phyloP scores from a whole-genome alignment of 2,797 vertebrate genomes.

The Epinephelus malabaricus region DNA sequence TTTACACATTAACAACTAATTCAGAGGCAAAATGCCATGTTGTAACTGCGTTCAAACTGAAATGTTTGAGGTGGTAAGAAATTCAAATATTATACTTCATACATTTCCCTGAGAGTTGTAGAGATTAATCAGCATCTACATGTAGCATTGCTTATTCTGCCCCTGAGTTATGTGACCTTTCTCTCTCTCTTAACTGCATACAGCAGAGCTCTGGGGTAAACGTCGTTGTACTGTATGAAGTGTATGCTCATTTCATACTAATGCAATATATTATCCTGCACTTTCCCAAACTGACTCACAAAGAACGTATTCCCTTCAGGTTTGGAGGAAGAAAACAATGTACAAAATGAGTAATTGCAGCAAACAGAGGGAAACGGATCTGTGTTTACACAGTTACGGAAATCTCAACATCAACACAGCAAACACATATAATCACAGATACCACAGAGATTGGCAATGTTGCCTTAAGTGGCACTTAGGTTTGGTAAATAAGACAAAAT shows the following conservation, averaged over 20 bases:
- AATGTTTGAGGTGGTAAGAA: constrained; percentile 54
- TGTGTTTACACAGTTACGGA: constrained; percentile 56
- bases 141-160: constrained; percentile 48
- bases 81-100: constrained; percentile 53
- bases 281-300: constrained; percentile 66
- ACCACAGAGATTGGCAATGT: constrained; percentile 22
- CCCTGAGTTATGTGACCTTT: constrained; percentile 69
- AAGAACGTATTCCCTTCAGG: constrained; percentile 64
- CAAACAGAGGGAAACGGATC: constrained; percentile 57
- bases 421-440: constrained; percentile 59
- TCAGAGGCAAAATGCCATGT: constrained; percentile 55
- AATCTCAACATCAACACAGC: constrained; percentile 40
- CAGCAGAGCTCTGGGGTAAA: constrained; percentile 56
- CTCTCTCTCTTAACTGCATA: constrained; percentile 54
- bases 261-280: constrained; percentile 71
- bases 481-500: constrained; percentile 38
- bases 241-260: constrained; percentile 65
- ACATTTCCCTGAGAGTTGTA: constrained; percentile 51
- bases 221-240: constrained; percentile 44
- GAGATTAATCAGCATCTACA: constrained; percentile 77
- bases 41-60: constrained; percentile 51
- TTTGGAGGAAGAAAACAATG: constrained; percentile 41
- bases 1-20: constrained; percentile 56
- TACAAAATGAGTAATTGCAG: constrained; percentile 65
- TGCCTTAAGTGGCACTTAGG: constrained; percentile 19